Evolutionary conservation across 2,113 vertebrate genomes (phyloP).

Genomic region (Leiothrix lutea): DNA sequence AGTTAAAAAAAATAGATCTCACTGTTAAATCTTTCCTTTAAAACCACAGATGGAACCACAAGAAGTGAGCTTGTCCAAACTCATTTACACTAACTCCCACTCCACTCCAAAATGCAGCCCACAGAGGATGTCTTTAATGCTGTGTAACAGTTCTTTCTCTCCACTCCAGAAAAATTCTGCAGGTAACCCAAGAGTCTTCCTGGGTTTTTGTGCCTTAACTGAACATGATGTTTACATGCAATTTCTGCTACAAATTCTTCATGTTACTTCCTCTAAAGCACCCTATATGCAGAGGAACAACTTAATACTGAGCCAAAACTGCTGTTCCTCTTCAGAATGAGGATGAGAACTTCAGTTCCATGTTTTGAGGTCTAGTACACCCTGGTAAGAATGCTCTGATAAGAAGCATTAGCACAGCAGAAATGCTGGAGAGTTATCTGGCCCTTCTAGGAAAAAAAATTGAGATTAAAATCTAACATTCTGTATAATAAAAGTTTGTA

Average conservation of each 20-base stretch:
- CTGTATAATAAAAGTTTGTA: neutral
- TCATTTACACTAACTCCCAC: slow-evolving; percentile 4
- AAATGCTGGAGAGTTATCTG: neutral
- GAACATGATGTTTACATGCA: neutral
- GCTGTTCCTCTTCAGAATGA: neutral
- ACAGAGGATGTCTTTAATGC: neutral
- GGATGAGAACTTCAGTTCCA: neutral
- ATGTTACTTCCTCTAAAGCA: neutral
- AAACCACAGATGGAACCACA: slow-evolving; percentile 27
- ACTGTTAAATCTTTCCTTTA: neutral
- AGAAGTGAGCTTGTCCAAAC: neutral
- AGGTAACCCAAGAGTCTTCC: neutral
- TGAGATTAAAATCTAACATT: neutral
- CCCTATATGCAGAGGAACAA: neutral
- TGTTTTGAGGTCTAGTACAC: neutral
- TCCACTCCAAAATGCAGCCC: neutral
- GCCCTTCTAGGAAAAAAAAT: neutral
- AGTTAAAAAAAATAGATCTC: neutral
- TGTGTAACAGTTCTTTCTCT: neutral
- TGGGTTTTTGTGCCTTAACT: accelerated
- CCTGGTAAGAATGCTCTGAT: neutral
- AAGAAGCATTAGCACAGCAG: neutral
- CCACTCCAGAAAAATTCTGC: neutral
- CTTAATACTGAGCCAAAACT: neutral
- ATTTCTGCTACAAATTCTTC: neutral